Conservation (phyloP, 1,140 invertebrate genomes). For the Drosophila lacteicornis region DNA sequence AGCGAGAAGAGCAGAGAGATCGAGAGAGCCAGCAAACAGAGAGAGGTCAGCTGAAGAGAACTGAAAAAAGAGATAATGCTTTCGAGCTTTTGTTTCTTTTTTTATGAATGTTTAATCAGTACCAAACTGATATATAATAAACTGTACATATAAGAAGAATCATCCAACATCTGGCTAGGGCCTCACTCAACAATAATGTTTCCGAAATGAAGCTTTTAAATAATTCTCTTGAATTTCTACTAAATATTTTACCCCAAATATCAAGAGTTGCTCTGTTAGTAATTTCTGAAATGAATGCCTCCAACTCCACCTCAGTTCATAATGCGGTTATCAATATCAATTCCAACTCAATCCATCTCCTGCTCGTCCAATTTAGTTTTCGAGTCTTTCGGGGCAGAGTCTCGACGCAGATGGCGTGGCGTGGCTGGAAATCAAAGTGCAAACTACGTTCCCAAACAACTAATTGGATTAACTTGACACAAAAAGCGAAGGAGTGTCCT, state of each 20-base stretch:
- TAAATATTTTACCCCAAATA: too few species aligned
- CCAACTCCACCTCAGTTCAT: neutral
- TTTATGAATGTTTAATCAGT: constrained; percentile 26
- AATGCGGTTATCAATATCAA: constrained; percentile 60
- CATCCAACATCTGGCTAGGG: neutral
- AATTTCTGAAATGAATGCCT: neutral
- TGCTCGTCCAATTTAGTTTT: constrained; percentile 20
- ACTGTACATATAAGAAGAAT: neutral
- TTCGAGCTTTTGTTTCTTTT: constrained; percentile 6
- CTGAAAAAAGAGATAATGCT: constrained; percentile 22
- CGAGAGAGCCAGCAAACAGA: constrained; percentile 9
- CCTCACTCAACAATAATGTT: neutral
- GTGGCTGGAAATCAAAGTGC: constrained; percentile 66
- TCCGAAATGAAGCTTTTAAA: too few species aligned
- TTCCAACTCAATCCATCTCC: constrained; percentile 40
- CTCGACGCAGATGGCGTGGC: constrained; percentile 18
- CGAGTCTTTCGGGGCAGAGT: neutral
- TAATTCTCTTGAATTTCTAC: neutral
- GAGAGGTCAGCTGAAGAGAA: constrained; percentile 14
- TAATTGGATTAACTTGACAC: constrained; percentile 82
- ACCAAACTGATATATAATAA: constrained; percentile 4
- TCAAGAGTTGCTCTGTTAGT: too few species aligned
- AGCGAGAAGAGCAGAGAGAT: constrained; percentile 3
- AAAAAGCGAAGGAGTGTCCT: constrained; percentile 40
- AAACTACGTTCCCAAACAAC: constrained; percentile 70